These are phyloP conservation scores for Melipona beecheii DNA, from an alignment of 2,888 invertebrate genomes.

Conservation along the genomic window DNA sequence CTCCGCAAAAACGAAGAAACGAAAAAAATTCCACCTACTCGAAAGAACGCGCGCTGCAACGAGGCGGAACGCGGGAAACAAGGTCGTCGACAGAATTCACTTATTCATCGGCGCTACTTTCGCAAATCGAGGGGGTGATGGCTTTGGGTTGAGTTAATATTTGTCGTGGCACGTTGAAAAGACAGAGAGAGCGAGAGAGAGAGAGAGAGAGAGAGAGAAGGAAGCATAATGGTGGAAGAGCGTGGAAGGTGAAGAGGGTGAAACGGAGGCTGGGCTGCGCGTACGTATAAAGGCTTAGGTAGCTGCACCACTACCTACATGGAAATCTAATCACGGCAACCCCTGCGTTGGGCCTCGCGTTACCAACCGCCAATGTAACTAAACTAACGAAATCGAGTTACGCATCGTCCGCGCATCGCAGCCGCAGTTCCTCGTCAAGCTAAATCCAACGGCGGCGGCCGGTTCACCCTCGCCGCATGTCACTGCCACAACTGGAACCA, in stretches of 20 bases:
- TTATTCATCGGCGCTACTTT: slow-evolving; percentile 69
- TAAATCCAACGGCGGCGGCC: slow-evolving; percentile 74
- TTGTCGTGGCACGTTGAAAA: slow-evolving; percentile 69
- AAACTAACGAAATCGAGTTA: slow-evolving; percentile 84
- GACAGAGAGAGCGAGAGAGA: slow-evolving; percentile 17
- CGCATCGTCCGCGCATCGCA: slow-evolving; percentile 69
- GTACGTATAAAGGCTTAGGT: slow-evolving; percentile 75
- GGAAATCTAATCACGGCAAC: slow-evolving; percentile 83
- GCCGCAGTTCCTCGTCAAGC: slow-evolving; percentile 80
- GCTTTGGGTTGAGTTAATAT: slow-evolving; percentile 75
- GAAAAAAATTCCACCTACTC: background rate
- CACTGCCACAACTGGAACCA: slow-evolving; percentile 61
- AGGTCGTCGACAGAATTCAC: slow-evolving; percentile 54
- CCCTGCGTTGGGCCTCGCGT: slow-evolving; percentile 78
- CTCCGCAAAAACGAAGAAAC: background rate
- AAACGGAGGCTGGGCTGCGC: slow-evolving; percentile 3
- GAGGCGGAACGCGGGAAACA: slow-evolving; percentile 36
- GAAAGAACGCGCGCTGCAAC: slow-evolving; percentile 10
- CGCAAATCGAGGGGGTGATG: slow-evolving; percentile 53
- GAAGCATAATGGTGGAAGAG: background rate
- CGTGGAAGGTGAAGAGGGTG: background rate
- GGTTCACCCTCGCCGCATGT: slow-evolving; percentile 70
- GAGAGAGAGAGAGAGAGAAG: background rate
- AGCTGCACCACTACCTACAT: slow-evolving; percentile 77
- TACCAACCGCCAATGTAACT: slow-evolving; percentile 82